Conservation (phyloP, 2,888 invertebrate genomes). For the Norana najaformis region DNA sequence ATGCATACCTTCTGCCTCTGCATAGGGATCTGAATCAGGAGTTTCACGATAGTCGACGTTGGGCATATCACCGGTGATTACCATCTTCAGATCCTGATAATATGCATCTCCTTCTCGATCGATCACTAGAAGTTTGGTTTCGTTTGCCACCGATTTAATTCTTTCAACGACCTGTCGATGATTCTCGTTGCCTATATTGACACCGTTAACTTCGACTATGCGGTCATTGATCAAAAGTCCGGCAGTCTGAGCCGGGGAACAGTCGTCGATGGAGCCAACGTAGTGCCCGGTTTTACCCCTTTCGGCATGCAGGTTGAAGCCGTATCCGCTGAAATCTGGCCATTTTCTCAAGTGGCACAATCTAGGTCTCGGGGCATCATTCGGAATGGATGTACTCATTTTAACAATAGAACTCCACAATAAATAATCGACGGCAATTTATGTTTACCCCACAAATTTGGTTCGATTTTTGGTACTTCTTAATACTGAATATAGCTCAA, state of each 20-base stretch:
- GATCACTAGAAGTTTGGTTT: conserved; percentile 86
- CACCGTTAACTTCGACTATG: conserved; percentile 68
- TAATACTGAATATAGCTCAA: not conserved
- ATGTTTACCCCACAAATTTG: too few relatives aligned
- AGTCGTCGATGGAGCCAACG: conserved; percentile 88
- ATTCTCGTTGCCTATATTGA: conserved; percentile 46
- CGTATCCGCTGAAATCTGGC: conserved; percentile 92
- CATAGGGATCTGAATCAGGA: conserved; percentile 27
- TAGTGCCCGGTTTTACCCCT: conserved; percentile 91
- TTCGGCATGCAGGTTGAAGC: conserved; percentile 98
- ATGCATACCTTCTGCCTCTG: not conserved
- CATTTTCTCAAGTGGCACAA: conserved; percentile 84
- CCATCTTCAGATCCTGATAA: conserved; percentile 70
- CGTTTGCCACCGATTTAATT: conserved; percentile 78
- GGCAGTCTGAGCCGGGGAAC: conserved; percentile 67
- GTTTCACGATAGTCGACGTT: conserved; percentile 33
- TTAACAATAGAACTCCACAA: not conserved
- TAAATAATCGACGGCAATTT: not conserved
- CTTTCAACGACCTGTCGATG: conserved; percentile 82
- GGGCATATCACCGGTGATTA: conserved; percentile 64
- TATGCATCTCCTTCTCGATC: conserved; percentile 75
- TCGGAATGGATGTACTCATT: conserved; percentile 28
- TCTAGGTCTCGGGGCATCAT: conserved; percentile 64
- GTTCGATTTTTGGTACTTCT: not conserved
- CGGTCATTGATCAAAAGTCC: conserved; percentile 81